Evolutionary conservation across 1,140 invertebrate species (phyloP).

Genomic region (Tenebrio molitor): DNA sequence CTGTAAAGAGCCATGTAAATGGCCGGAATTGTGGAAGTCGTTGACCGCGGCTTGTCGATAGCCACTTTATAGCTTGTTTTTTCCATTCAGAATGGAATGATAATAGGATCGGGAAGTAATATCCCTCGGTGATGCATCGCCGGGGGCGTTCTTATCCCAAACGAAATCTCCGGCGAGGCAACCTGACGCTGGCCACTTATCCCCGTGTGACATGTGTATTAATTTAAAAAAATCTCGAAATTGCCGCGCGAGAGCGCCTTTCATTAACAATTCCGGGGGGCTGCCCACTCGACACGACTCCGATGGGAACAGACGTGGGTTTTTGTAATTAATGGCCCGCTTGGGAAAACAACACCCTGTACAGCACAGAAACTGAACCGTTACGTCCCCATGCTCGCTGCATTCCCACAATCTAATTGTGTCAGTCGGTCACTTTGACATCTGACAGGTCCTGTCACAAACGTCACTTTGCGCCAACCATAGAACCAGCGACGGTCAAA

Average conservation of each 20-base stretch:
- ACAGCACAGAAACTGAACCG: no score
- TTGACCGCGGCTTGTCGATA: slow-evolving; percentile 48
- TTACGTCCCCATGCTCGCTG: no score
- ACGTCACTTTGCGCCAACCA: no score
- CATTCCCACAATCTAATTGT: no score
- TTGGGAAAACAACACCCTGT: no score
- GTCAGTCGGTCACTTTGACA: no score
- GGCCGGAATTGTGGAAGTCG: not conserved
- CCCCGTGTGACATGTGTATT: slow-evolving; percentile 47
- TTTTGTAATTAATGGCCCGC: not conserved
- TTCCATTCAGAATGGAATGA: slow-evolving; percentile 53
- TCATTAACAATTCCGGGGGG: slow-evolving; percentile 4
- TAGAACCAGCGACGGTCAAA: no score
- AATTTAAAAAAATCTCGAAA: slow-evolving; percentile 41
- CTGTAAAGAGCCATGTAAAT: slow-evolving; percentile 40
- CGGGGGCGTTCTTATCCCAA: slow-evolving; percentile 40
- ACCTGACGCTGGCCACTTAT: slow-evolving; percentile 40
- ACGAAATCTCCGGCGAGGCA: slow-evolving; percentile 39
- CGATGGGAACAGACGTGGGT: not conserved
- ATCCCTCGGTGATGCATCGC: slow-evolving; percentile 48
- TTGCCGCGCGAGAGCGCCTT: slow-evolving; percentile 6
- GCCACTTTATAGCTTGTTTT: slow-evolving; percentile 44
- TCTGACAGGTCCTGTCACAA: no score
- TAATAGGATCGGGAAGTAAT: slow-evolving; percentile 59
- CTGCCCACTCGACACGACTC: not conserved